phyloP scores from a whole-genome alignment of 2,888 invertebrate genomes.

The Microchrysa polita region DNA sequence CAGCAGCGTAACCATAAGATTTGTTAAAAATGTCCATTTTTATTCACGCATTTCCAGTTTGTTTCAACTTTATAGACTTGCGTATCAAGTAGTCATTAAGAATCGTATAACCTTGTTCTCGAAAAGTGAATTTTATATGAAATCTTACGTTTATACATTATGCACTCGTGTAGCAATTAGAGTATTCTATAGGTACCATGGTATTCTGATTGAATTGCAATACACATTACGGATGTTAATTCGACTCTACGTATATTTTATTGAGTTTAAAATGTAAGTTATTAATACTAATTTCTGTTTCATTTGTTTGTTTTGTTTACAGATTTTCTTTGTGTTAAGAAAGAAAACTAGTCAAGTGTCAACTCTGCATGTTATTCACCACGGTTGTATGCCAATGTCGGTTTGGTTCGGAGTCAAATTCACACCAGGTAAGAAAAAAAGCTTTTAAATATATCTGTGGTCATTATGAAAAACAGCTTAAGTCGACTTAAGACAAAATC shows the following conservation, averaged over 20 bases:
- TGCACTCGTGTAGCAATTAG: too few relatives aligned
- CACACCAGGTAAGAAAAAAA: constrained; percentile 77
- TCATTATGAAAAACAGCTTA: too few relatives aligned
- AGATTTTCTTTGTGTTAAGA: constrained; percentile 94
- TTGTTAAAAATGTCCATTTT: too few relatives aligned
- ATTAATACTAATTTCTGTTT: constrained; percentile 17
- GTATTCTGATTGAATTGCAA: background rate
- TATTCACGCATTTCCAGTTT: too few relatives aligned
- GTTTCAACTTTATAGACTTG: too few relatives aligned
- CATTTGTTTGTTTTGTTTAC: constrained; percentile 58
- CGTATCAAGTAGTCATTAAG: too few relatives aligned
- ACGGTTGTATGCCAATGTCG: constrained; percentile 96
- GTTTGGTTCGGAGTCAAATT: constrained; percentile 98
- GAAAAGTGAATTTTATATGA: background rate
- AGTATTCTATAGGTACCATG: too few relatives aligned
- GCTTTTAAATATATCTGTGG: too few relatives aligned
- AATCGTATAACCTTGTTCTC: background rate
- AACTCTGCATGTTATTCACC: constrained; percentile 94
- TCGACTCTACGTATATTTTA: too few relatives aligned
- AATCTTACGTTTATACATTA: background rate
- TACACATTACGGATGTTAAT: background rate
- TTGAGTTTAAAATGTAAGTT: constrained; percentile 10
- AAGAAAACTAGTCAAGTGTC: constrained; percentile 95
- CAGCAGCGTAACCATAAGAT: too few relatives aligned
- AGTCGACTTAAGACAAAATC: too few relatives aligned